A percentile compares a stretch with the other conserved stretches of the same genome.
These are phyloP conservation scores for Cryptocephalus moraei DNA, from an alignment of 2,888 invertebrate genomes.

Conservation along the genomic window DNA sequence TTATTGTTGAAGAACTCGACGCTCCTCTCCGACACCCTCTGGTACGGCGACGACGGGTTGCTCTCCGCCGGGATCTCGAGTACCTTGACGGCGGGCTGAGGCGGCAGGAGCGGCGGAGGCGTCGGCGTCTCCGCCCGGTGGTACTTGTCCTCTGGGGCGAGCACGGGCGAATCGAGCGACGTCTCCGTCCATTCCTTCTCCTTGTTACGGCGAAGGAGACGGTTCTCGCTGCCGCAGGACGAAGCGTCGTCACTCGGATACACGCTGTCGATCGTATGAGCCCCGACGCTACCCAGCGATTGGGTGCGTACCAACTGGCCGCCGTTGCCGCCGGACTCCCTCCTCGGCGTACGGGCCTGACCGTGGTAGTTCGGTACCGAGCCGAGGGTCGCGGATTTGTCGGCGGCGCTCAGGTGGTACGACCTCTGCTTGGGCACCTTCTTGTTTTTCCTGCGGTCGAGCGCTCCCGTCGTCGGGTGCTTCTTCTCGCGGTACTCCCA, in stretches of 20 bases:
- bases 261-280: slow-evolving; percentile 33
- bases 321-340: slow-evolving; percentile 26
- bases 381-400: slow-evolving; percentile 31
- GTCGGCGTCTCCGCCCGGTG: neutral
- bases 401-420: slow-evolving; percentile 29
- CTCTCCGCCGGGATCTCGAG: slow-evolving; percentile 38
- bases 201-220: slow-evolving; percentile 29
- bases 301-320: slow-evolving; percentile 45
- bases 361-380: slow-evolving; percentile 26
- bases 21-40: slow-evolving; percentile 21
- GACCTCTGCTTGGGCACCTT: slow-evolving; percentile 29
- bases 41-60: slow-evolving; percentile 26
- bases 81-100: slow-evolving; percentile 18
- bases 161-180: slow-evolving; percentile 30
- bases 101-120: slow-evolving; percentile 2
- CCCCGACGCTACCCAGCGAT: slow-evolving; percentile 48
- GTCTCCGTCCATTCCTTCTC: slow-evolving; percentile 36
- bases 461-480: slow-evolving; percentile 46
- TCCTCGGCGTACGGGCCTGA: slow-evolving; percentile 24
- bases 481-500: slow-evolving; percentile 14
- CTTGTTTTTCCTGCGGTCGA: slow-evolving; percentile 47
- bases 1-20: slow-evolving; percentile 44
- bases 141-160: neutral
- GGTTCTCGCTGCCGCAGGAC: slow-evolving; percentile 35
- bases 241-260: slow-evolving; percentile 38